Evolutionary conservation across 2,888 invertebrate genomes (phyloP).

Genomic region (Stenoptilia bipunctidactyla): DNA sequence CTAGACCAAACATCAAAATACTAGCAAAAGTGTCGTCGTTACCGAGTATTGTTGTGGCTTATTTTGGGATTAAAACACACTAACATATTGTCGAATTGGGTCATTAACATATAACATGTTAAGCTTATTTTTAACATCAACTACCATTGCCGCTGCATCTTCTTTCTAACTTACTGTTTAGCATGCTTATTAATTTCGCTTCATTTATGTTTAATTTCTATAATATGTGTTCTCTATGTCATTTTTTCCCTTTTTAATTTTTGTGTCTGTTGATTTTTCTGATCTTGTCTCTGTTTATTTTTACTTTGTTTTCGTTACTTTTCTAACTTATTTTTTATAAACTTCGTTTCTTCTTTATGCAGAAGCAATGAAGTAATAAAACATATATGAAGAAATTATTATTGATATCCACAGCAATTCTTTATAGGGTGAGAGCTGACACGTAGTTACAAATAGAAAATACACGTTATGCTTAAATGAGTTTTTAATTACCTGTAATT

Average conservation of each 20-base stretch:
- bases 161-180: slow-evolving; percentile 18
- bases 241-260: slow-evolving; percentile 3
- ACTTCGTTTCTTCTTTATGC: slow-evolving; percentile 48
- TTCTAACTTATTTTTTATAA: slow-evolving; percentile 12
- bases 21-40: background rate
- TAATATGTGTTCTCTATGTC: slow-evolving; percentile 12
- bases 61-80: slow-evolving; percentile 36
- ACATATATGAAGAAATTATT: slow-evolving; percentile 6
- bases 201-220: slow-evolving; percentile 13
- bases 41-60: slow-evolving; percentile 66
- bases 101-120: slow-evolving; percentile 29
- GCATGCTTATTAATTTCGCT: slow-evolving; percentile 17
- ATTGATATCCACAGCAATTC: slow-evolving; percentile 58
- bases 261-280: slow-evolving; percentile 18
- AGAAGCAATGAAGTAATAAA: slow-evolving; percentile 57
- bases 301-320: slow-evolving; percentile 11
- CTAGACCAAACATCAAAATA: too few species aligned
- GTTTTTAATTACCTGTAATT: too few species aligned
- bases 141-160: slow-evolving; percentile 63
- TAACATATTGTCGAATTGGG: slow-evolving; percentile 28
- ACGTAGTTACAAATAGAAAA: background rate
- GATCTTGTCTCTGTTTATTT: slow-evolving; percentile 5
- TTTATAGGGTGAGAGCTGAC: slow-evolving; percentile 34
- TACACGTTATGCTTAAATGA: background rate
- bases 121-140: slow-evolving; percentile 24